Evolutionary conservation across 2,888 invertebrate genomes (phyloP), one percentile per base, ranked within the genome.

Genomic region (Melanotus villosus): DNA sequence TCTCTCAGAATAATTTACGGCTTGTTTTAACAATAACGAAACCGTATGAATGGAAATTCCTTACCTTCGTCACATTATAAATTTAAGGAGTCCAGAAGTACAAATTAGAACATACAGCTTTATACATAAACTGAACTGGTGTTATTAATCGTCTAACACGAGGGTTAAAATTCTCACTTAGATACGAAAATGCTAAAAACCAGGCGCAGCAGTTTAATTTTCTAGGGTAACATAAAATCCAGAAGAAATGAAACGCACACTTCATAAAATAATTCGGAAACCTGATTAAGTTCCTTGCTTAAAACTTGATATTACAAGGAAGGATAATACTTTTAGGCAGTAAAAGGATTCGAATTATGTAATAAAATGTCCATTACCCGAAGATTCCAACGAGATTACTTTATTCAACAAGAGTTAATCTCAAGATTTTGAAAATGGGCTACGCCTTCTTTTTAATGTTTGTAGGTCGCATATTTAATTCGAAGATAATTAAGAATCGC

Each of bases 261-360:
- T 10, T 43, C 21, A 21, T 45, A 23, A 62, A 62, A 62, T 52
- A 50, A 62, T 62, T 47, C 62, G 14, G n/a, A 62, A 62, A 62
- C 47, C 30, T 47, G 47, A 62, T 62, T 52, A 50, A 62, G 18
- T 38, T 12, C 19, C 62, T 52, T 62, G 62, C 62, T 62, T 50
- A 62, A 62, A 52, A 50, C n/a, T 32, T 23, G 62, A 62, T 62
- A 62, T 62, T 50, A 62, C 62, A 52, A 34, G 62, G 18, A 19
- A 34, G 21, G n/a, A 32, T 43, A 32, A 45, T 59, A 59, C 59
- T 59, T 59, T 45, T 4, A 43, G 36, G 64, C 54, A 14, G 54
- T 56, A 65, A 65, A 65, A 41, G 45, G 65, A 65, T 65, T 56
- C 23, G 43, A 50, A 65, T 65, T 65, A 65, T 57, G 47, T 57